Evolutionary conservation across 2,888 invertebrate genomes (phyloP).

Genomic region (Diogma glabrata): DNA sequence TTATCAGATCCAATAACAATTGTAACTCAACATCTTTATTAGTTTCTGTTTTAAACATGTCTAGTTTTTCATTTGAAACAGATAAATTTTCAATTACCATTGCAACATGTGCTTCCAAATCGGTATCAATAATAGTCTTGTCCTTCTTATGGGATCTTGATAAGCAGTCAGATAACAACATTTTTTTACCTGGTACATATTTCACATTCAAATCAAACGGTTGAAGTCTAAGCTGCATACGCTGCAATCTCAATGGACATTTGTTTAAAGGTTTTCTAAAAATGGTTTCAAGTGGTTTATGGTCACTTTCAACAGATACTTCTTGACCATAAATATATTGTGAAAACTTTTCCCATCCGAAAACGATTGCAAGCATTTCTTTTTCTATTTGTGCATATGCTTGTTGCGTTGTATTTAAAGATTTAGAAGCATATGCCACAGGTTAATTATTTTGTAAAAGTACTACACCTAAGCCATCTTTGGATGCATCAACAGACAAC

Average conservation of each 20-base stretch:
- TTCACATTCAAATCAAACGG: background rate
- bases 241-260: background rate
- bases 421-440: background rate
- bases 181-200: background rate
- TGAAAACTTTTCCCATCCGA: background rate
- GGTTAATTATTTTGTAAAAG: background rate
- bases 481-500: background rate
- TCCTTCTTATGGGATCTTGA: background rate
- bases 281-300: too few relatives aligned
- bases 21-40: background rate
- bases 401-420: background rate
- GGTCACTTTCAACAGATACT: background rate
- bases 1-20: background rate
- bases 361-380: background rate
- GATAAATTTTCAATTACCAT: conserved; percentile 1
- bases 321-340: background rate
- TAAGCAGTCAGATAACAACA: background rate
- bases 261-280: too few relatives aligned
- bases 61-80: background rate
- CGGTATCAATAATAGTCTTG: background rate
- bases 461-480: background rate
- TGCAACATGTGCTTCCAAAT: background rate
- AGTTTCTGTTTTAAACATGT: background rate
- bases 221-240: background rate
- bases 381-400: conserved; percentile 1